Evolutionary conservation across 2,797 vertebrate genomes (phyloP), one percentile per base, ranked within the genome.

Genomic region (Rhodeus uyekii): DNA sequence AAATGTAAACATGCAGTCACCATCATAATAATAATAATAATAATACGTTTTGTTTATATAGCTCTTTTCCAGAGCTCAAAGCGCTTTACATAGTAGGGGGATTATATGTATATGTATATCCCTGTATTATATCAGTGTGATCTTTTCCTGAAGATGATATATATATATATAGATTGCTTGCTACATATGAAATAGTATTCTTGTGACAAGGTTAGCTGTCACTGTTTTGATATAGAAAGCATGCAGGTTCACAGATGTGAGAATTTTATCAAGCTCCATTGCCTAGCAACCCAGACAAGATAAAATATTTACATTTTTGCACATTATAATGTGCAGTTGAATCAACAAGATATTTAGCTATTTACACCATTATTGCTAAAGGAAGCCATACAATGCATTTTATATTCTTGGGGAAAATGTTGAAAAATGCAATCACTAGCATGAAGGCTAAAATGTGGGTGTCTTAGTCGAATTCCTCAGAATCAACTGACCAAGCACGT

Each of bases 201-300:
- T 39, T 50, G 3, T 81, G 72, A 67, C 24, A 24, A 68, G 55
- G 78, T 50, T 72, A 75, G 75, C 44, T 34, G 75, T 85, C 85
- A 81, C 42, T 74, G 53, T 71, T 58, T 72, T 80, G 60, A 80
- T 60, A 67, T 44, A 34, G 44, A 79, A 58, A 82, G 82, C 42
- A 80, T 68, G 65, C 63, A 80, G 81, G 76, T 80, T 84, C 29
- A 86, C 86, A 89, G 87, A 92, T 87, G 88, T 83, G 87, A 87
- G 83, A 88, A 61, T 92, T 93, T 90, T 87, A 86, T 90, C 76
- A 88, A 89, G 90, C 88, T 88, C 85, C 87, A 93, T 94, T 90
- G 93, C 93, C 90, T 93, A 94, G 93, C 94, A 95, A 95, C 94
- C 87, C 75, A 82, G 79, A 68, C 3, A 83, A n/a, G 91, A 93